Evolutionary conservation across 2,113 vertebrate species (phyloP), one percentile per base, ranked within the genome.

Genomic region (Eurystomus gularis): DNA sequence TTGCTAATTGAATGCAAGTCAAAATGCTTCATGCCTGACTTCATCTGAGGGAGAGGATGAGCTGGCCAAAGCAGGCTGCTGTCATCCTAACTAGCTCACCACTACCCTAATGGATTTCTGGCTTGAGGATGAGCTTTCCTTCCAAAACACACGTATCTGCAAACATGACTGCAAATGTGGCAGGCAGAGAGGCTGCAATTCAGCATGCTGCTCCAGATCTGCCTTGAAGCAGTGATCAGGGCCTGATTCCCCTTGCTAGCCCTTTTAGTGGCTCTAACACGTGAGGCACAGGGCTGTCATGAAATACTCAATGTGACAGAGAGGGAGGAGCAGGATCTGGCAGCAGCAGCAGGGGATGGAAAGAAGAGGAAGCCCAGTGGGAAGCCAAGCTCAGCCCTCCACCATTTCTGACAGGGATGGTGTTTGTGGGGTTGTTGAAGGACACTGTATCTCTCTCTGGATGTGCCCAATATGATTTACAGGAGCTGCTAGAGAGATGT

Each of bases 21-120:
- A 39, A 58, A 42, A 37, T 12, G 58, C 17, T 81, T 58, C 58
- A 66, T 42, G 42, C 35, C 11, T 76, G 40, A 15, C 23, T 93
- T 19, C 39, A 37, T 82, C 54, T 51, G 82, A 88, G 42, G 14
- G 25, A 69, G 18, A 80, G 46, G 44, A 72, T 28, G 46, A 81
- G 51, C 37, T 77, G 79, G 44, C n/a, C 23, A 24, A 42, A 90
- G 62, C 25, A 80, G 77, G 33, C 17, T 44, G 16, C 28, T 58
- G 10, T 40, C 1, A 3, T 42, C 23, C 0, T 3, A 80, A 78
- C 23, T 35, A 83, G 42, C 37, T 83, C 0, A 0, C 49, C 18
- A 13, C 2, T 46, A 23, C 7, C n/a, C 10, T 31, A 42, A 52
- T 25, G 46, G 65, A 76, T 92, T 77, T 86, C 71, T 92, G 68